Base-by-base conservation (phyloP, 2,888 invertebrate genomes). In the Sacculina carcini region DNA sequence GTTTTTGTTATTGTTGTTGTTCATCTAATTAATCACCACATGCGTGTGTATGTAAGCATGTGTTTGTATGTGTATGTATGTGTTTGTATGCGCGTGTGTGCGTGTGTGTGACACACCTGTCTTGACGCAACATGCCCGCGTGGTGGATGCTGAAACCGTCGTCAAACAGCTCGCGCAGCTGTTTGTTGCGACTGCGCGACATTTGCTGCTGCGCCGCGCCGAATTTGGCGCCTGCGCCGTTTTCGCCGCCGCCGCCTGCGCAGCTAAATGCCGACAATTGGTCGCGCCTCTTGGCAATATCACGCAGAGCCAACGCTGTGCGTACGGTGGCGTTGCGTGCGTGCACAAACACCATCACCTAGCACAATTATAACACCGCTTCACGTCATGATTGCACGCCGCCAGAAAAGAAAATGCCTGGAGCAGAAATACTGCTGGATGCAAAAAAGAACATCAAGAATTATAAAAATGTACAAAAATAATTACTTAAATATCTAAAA, bases 321-420 rank as follows among this genome's bases (percentile, higher is more conserved):
- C 80, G 73, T 31, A 84, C 78, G 0, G 98, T 99, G 10, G 90
- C 87, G 70, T 94, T 96, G 26, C 98, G 74, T 0, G 96, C 90
- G 66, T 98, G 96, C 0, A 98, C 96, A 66, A 98, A 98, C 1
- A 98, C 87, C 87, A 98, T 90, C 0, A 86, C 75, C 71, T 73
- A 58, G 31, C 57, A 56, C n/a, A n/a, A n/a, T n/a, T n/a, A n/a
- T n/a, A n/a, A n/a, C n/a, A n/a, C n/a, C n/a, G n/a, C n/a, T n/a
- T n/a, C n/a, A n/a, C n/a, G n/a, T n/a, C n/a, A n/a, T 16, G 10
- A 2, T 14, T 51, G n/a, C 16, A 14, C 28, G 44, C n/a, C 19
- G 23, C 2, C 2, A 51, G 48, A 51, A 49, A 16, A 5, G 29
- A 21, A 12, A 51, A 14, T 21, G 14, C 10, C 46, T 38, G 48